These are phyloP conservation scores for Oryzias woworae DNA, from an alignment of 2,113 vertebrate species.

Conservation along the genomic window DNA sequence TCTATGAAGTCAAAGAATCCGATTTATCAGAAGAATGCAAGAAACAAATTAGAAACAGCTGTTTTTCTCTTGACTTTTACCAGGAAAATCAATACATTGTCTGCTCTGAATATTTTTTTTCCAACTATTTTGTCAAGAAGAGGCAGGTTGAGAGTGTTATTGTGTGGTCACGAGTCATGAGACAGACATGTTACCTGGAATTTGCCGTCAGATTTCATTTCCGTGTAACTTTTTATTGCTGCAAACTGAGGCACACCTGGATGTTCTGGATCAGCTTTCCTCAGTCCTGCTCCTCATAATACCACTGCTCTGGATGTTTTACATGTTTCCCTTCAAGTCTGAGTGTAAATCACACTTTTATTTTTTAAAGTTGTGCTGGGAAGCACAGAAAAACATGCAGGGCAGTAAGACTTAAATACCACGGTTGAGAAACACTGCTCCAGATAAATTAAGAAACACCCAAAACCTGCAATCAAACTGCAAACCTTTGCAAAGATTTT, in stretches of 20 bases:
- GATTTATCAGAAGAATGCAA: slow-evolving; percentile 7
- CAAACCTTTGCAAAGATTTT: too few species aligned
- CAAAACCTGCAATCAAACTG: too few species aligned
- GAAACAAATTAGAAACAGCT: neutral
- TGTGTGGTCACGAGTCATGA: slow-evolving; percentile 28
- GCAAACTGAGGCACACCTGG: slow-evolving; percentile 2
- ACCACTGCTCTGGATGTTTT: too few species aligned
- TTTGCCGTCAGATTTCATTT: slow-evolving; percentile 4
- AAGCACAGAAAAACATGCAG: too few species aligned
- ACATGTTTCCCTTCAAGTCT: too few species aligned
- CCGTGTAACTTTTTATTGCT: slow-evolving; percentile 10
- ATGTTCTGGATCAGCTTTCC: neutral
- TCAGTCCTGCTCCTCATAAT: too few species aligned
- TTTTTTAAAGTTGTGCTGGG: too few species aligned
- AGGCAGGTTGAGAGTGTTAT: slow-evolving; percentile 16
- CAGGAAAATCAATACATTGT: neutral
- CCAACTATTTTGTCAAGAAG: neutral
- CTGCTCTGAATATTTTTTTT: neutral
- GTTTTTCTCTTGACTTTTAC: neutral
- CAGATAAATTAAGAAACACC: too few species aligned
- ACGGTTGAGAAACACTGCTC: too few species aligned
- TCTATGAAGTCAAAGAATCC: too few species aligned
- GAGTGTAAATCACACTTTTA: too few species aligned
- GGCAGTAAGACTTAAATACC: too few species aligned
- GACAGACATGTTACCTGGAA: slow-evolving; percentile 26